Evolutionary conservation across 2,113 vertebrate species (phyloP).

Genomic region (Craseonycteris thonglongyai): DNA sequence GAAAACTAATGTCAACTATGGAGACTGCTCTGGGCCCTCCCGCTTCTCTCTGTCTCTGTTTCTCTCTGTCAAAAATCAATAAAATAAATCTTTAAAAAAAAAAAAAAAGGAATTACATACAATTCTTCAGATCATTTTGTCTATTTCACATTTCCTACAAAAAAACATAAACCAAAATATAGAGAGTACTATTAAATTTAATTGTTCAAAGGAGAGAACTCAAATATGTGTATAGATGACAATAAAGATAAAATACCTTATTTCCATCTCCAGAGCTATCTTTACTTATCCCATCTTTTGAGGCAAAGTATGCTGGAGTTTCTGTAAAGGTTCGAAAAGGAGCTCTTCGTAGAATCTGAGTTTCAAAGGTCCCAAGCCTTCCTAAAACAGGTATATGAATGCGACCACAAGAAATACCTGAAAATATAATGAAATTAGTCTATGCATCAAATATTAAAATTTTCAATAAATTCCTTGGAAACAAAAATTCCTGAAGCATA

Average conservation of each 20-base stretch:
- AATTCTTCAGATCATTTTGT: not conserved
- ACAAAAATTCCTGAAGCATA: not conserved
- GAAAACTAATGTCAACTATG: too few relatives aligned
- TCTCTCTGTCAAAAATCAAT: too few relatives aligned
- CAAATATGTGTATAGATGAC: not conserved
- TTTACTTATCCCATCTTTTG: conserved; percentile 91
- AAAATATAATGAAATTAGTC: conserved; percentile 14
- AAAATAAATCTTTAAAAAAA: too few relatives aligned
- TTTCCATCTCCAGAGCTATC: conserved; percentile 88
- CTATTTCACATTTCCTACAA: conserved; percentile 23
- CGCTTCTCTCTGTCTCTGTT: too few relatives aligned
- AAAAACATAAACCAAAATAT: conserved; percentile 11
- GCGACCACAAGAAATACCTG: conserved; percentile 87
- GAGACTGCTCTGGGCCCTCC: too few relatives aligned
- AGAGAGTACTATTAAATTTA: not conserved
- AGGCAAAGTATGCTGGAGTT: conserved; percentile 88
- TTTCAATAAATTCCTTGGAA: not conserved
- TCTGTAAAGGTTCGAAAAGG: conserved; percentile 88
- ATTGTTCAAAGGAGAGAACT: conserved; percentile 2
- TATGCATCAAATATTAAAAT: not conserved
- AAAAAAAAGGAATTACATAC: conserved; percentile 11
- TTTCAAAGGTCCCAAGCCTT: conserved; percentile 84
- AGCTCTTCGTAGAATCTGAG: conserved; percentile 77
- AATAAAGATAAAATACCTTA: conserved; percentile 84
- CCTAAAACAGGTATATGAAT: conserved; percentile 85